Evolutionary conservation across 2,888 invertebrate species (phyloP).

Genomic region (Lochmaea crataegi): DNA sequence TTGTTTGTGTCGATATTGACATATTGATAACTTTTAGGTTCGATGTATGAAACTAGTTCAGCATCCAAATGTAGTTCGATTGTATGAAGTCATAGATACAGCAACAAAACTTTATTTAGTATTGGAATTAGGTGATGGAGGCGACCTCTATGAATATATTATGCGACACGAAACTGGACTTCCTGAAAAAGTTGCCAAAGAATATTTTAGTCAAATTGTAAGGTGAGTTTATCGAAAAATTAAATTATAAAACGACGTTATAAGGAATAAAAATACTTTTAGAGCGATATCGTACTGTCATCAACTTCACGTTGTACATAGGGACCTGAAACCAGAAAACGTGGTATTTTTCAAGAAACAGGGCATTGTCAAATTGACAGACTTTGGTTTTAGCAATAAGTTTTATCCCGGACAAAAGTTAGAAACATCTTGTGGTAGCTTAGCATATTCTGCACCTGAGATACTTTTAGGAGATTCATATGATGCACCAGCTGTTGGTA

Average conservation of each 20-base stretch:
- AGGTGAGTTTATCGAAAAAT: constrained; percentile 53
- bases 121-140: constrained; percentile 97
- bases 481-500: constrained; percentile 97
- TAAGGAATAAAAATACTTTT: not conserved
- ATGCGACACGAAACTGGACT: constrained; percentile 94
- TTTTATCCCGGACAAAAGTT: constrained; percentile 96
- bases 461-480: constrained; percentile 98
- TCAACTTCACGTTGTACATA: constrained; percentile 85
- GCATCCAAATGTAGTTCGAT: constrained; percentile 97
- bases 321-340: constrained; percentile 99
- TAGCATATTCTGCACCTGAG: constrained; percentile 99
- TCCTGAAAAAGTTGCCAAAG: constrained; percentile 83
- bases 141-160: constrained; percentile 98
- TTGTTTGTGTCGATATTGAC: too few species aligned
- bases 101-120: constrained; percentile 97
- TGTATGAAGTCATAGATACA: constrained; percentile 99
- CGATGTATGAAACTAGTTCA: constrained; percentile 99
- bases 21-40: constrained; percentile 72
- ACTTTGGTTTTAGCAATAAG: constrained; percentile 97
- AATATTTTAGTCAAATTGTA: constrained; percentile 97
- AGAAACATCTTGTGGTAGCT: constrained; percentile 97
- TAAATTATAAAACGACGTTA: not conserved
- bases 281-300: constrained; percentile 98
- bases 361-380: constrained; percentile 97
- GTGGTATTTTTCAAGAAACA: constrained; percentile 98